Conservation (phyloP, 2,113 vertebrate genomes). For the Herpailurus yagouaroundi region DNA sequence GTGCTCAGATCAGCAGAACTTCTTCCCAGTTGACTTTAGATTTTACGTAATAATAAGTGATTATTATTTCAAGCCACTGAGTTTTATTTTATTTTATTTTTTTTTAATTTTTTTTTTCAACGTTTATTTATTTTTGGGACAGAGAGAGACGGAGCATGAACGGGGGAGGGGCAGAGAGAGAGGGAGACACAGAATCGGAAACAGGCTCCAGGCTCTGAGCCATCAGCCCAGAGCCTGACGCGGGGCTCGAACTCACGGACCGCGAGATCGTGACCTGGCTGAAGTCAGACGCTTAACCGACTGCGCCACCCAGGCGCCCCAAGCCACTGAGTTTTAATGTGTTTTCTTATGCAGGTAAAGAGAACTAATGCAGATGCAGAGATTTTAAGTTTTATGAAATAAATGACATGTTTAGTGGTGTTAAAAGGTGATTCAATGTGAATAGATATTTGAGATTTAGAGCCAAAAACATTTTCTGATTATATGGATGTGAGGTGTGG, state of each 20-base stretch:
- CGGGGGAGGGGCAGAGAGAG: too few species aligned
- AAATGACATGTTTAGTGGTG: background rate
- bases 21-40: background rate
- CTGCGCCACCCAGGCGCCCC: too few species aligned
- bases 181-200: too few species aligned
- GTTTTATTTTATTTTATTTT: too few species aligned
- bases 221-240: too few species aligned
- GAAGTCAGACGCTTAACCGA: too few species aligned
- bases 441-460: background rate
- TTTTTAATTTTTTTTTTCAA: too few species aligned
- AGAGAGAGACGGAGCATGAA: too few species aligned
- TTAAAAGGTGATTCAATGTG: background rate
- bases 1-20: background rate
- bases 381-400: background rate
- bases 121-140: too few species aligned
- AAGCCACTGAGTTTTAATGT: background rate
- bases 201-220: too few species aligned
- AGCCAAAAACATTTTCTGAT: background rate
- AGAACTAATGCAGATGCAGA: background rate
- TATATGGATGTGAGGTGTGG: background rate
- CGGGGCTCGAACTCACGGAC: too few species aligned
- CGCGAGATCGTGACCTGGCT: too few species aligned
- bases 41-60: background rate
- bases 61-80: background rate
- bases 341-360: background rate